Evolutionary conservation across 2,113 vertebrate genomes (phyloP).

Genomic region (Bos javanicus): DNA sequence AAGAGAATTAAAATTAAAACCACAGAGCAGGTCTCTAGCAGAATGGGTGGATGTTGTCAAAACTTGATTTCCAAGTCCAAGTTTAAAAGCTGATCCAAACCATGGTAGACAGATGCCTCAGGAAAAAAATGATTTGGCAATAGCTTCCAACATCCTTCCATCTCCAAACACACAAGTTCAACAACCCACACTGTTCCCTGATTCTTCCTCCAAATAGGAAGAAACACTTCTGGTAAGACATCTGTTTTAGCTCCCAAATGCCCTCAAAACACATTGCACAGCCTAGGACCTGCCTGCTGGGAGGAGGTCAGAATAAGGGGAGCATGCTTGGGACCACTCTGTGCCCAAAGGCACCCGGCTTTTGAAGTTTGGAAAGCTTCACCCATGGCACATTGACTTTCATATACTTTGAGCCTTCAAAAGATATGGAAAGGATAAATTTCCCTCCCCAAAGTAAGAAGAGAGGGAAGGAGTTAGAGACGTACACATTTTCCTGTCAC

Average conservation of each 20-base stretch:
- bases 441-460: not conserved
- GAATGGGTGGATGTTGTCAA: constrained; percentile 22
- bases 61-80: constrained; percentile 48
- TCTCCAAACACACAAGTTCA: constrained; percentile 59
- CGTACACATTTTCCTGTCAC: not conserved
- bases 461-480: not conserved
- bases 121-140: constrained; percentile 38
- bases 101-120: not conserved
- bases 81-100: constrained; percentile 15
- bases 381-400: not conserved
- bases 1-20: constrained; percentile 49
- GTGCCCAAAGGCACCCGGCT: not conserved
- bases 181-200: constrained; percentile 64
- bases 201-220: constrained; percentile 65
- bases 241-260: constrained; percentile 59
- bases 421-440: not conserved
- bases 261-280: constrained; percentile 16
- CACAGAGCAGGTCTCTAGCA: constrained; percentile 31
- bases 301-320: not conserved
- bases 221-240: constrained; percentile 62
- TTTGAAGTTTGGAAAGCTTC: constrained; percentile 31
- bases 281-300: not conserved
- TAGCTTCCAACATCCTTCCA: constrained; percentile 25
- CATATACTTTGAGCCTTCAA: not conserved
- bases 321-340: not conserved